These are phyloP conservation scores for Oncorhynchus gorbuscha DNA, from an alignment of 2,113 vertebrate genomes.

Conservation along the genomic window DNA sequence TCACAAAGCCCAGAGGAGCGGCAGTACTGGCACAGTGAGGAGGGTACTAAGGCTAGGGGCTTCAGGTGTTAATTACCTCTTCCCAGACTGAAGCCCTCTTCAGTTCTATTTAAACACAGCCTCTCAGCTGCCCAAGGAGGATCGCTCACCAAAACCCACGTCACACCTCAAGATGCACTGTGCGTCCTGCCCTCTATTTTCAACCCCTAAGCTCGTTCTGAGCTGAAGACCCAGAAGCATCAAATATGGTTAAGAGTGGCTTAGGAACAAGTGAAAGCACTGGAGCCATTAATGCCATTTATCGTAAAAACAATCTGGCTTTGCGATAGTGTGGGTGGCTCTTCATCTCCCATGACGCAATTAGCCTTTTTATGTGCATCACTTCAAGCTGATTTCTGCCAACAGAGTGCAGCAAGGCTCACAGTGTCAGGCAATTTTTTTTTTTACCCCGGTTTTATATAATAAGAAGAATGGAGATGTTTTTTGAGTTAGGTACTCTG, in stretches of 20 bases:
- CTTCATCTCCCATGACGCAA: slow-evolving; percentile 68
- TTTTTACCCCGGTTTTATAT: slow-evolving; percentile 30
- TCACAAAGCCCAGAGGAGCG: slow-evolving; percentile 49
- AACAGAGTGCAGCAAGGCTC: slow-evolving; percentile 22
- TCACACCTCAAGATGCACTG: slow-evolving; percentile 23
- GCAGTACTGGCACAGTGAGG: slow-evolving; percentile 3
- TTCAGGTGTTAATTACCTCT: slow-evolving; percentile 67
- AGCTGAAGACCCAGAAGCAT: slow-evolving; percentile 49
- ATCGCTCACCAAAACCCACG: slow-evolving; percentile 28
- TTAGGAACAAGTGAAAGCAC: slow-evolving; percentile 12
- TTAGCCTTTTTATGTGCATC: slow-evolving; percentile 62
- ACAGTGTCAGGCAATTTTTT: slow-evolving; percentile 47
- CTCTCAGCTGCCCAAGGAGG: slow-evolving; percentile 39
- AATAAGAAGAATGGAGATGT: slow-evolving; percentile 5
- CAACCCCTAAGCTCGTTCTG: slow-evolving; percentile 44
- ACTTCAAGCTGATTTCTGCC: slow-evolving; percentile 41
- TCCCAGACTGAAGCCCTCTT: slow-evolving; percentile 48
- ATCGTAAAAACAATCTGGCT: slow-evolving; percentile 55
- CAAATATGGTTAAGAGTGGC: slow-evolving; percentile 46
- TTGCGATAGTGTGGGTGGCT: slow-evolving; percentile 60
- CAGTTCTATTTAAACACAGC: slow-evolving; percentile 53
- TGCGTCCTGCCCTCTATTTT: slow-evolving; percentile 49
- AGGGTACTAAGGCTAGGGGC: slow-evolving; percentile 27
- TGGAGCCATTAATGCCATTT: slow-evolving; percentile 59
- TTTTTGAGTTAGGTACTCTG: slow-evolving; percentile 13